Evolutionary conservation across 2,113 vertebrate genomes (phyloP).

Genomic region (Odontophorus gujanensis): DNA sequence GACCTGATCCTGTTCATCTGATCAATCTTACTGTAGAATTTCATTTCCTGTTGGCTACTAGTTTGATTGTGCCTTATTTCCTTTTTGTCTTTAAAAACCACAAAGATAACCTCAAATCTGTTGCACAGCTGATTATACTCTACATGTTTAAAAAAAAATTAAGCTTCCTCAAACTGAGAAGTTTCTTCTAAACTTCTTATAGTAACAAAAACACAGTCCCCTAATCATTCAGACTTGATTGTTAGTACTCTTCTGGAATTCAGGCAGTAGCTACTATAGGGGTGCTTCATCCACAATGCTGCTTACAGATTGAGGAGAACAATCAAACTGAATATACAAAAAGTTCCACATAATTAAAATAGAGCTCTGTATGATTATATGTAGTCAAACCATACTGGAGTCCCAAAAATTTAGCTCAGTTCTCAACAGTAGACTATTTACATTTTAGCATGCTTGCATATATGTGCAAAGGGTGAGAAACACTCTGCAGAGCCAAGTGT

Average conservation of each 20-base stretch:
- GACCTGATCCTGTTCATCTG: background rate
- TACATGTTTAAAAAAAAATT: background rate
- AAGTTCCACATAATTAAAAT: background rate
- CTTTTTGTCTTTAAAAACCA: background rate
- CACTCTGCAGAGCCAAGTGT: background rate
- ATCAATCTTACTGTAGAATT: background rate
- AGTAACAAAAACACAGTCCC: background rate
- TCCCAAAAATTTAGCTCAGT: background rate
- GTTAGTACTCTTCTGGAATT: background rate
- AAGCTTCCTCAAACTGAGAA: background rate
- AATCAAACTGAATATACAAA: background rate
- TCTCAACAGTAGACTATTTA: background rate
- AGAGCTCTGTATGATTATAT: background rate
- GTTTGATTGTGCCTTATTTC: background rate
- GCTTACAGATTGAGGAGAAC: background rate
- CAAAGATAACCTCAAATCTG: background rate
- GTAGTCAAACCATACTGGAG: background rate
- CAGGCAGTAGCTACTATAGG: accelerated
- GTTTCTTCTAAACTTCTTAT: background rate
- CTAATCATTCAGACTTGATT: background rate
- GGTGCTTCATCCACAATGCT: background rate
- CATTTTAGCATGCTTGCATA: background rate
- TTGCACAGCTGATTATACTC: background rate
- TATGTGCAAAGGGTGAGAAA: background rate
- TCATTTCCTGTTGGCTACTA: background rate